These are phyloP conservation scores for Chironomus tentans DNA, from an alignment of 2,888 invertebrate genomes.

Conservation along the genomic window DNA sequence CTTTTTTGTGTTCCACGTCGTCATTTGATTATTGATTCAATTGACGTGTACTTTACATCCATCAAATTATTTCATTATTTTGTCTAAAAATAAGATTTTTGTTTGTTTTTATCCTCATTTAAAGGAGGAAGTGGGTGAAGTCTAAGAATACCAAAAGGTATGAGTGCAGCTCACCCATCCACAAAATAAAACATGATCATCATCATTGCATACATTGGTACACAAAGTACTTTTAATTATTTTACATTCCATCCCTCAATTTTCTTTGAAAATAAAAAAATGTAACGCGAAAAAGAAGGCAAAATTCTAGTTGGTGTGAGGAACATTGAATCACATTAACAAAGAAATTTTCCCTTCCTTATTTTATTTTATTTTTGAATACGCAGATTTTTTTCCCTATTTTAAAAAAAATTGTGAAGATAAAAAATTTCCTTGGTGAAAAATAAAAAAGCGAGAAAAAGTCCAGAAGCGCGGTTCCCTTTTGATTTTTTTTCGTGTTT, in stretches of 20 bases:
- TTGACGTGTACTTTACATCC: not conserved
- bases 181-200: too few relatives aligned
- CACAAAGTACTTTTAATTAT: not conserved
- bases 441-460: slow-evolving; percentile 12
- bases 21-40: not conserved
- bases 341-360: not conserved
- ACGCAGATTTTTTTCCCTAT: not conserved
- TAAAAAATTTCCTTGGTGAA: not conserved
- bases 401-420: not conserved
- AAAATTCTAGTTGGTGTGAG: not conserved
- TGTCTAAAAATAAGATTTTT: not conserved
- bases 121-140: not conserved
- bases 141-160: too few relatives aligned
- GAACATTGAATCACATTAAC: not conserved
- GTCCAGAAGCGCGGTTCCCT: not conserved
- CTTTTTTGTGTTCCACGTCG: too few relatives aligned
- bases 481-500: not conserved
- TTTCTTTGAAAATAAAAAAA: too few relatives aligned
- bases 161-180: too few relatives aligned
- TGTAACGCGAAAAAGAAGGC: not conserved
- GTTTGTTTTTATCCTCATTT: too few relatives aligned
- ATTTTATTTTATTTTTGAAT: not conserved
- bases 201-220: not conserved
- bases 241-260: not conserved
- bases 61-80: not conserved